Base-by-base conservation (phyloP, 2,888 invertebrate species). In the Agrenia bidenticulata region DNA sequence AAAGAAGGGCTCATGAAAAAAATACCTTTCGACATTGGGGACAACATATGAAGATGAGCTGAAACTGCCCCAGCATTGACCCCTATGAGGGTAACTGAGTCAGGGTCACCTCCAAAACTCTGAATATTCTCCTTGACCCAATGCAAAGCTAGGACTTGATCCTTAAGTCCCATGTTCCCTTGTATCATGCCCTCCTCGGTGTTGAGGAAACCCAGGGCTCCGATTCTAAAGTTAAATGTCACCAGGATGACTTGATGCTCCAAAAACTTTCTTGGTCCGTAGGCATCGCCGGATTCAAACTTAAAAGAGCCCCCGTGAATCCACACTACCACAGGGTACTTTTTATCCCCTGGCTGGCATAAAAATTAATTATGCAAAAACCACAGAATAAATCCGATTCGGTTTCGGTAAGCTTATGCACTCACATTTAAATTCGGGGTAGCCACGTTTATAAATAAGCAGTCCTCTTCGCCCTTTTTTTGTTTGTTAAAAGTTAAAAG, bases 231-330 rank as follows among this genome's bases (percentile, higher is more conserved):
- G 59, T 71, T 73, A 41, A 74, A 69, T 2, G 67, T 74, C 0
- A 74, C 71, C 1, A 68, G 42, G 15, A 74, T 67, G 1, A 74
- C 23, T n/a, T 70, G 58, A 51, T 73, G 63, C 17, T 74, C 74
- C 65, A 74, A 60, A 15, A 67, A 59, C 24, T 73, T 67, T 11
- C 49, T 41, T 24, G 70, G 67, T 2, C 64, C 65, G 45, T 73
- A 74, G 1, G 62, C 61, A 17, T 56, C 54, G 0, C 73, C 74
- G 55, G 60, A 53, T 51, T 73, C 74, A 19, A 54, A 67, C 19
- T 72, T 71, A 27, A 73, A 74, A 50, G 64, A 63, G 45, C 74
- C 74, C 5, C 71, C 73, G 51, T 73, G 71, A 26, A 74, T 64
- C 56, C 69, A 65, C 11, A 74, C 69, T 1, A 67, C 59, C 32